Evolutionary conservation across 2,888 invertebrate species (phyloP), one percentile per base, ranked within the genome.

Genomic region (Drosophila monieri): DNA sequence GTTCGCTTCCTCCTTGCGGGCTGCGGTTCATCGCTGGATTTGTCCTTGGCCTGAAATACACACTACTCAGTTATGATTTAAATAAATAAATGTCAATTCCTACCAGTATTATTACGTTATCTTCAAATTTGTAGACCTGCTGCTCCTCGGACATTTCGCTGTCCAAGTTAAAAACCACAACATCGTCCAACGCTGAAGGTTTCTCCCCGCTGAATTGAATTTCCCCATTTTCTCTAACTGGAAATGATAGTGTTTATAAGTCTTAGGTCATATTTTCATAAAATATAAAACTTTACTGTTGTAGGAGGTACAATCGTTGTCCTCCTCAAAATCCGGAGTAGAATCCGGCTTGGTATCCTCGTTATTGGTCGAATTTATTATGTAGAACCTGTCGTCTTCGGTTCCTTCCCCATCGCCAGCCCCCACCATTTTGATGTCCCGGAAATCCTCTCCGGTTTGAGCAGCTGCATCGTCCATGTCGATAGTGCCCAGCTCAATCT

Each of bases 41-140:
- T 66, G 1, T 80, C 75, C 8, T 75, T 80, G 9, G 80, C 60
- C 84, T 80, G 37, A 0, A 46, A 46, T 21, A 3, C 0, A 6
- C 6, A 21, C 2, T 18, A 12, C 10, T 43, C 5, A 43, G 5
- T 8, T 41, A 10, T 12, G 12, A 12, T 43, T 21, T 5, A 18
- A 21, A 21, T 4, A 8, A 10, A 10, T 10, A 9, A 15, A 10
- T 21, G 1, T 10, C 0, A 1, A 18, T 12, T 21, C 43, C 54
- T 51, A 83, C 83, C 91, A 93, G 90, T 14, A 93, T 89, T 15
- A 93, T 91, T 3, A 93, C 90, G 6, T 92, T 91, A 4, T 93
- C 92, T 48, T 93, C 92, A 1, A 80, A 74, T 14, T 85, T 79
- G 8, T 61, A 77, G 5, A 74, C 39, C 43, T 81, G 77, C 51